Evolutionary conservation across 2,888 invertebrate genomes (phyloP), one percentile per base, ranked within the genome.

Genomic region (Incurvaria masculella): DNA sequence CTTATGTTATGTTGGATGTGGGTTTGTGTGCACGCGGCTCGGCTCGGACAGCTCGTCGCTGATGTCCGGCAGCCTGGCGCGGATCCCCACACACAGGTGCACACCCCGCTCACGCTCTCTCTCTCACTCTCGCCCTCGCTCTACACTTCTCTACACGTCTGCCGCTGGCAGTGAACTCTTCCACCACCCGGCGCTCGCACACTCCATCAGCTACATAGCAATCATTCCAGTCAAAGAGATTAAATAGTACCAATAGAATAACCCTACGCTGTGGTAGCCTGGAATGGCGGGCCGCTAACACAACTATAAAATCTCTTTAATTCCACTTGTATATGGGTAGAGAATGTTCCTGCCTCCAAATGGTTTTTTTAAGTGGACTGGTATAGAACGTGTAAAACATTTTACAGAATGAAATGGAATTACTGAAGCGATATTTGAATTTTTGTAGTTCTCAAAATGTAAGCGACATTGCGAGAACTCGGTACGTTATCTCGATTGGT

Each of bases 21-120:
- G n/a, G n/a, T n/a, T n/a, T 48, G 27, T 11, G 65, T 66, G 19
- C 71, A 75, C 68, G 76, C 76, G 53, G 65, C 68, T 39, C 21
- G 27, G 43, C n/a, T 4, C 11, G 66, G 48, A 51, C 45, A 79
- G 79, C 68, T 72, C 63, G 42, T 76, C 79, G 21, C 69, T 75
- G 51, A 75, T 75, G 69, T 74, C 76, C 2, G 75, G 76, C 52
- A 78, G 76, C 56, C 65, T 79, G 57, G 73, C 79, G 41, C 59
- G 79, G 64, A 72, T 79, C 61, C 79, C 79, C 17, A 78, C 79
- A 55, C 79, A 79, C 79, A 79, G 79, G 79, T 79, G 72, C 63
- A 60, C 61, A 55, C 56, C 65, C 38, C 55, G 57, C 48, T 53
- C 59, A 55, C 57, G 45, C 44, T 23, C 23, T 23, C 3, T 33